Base-by-base conservation (phyloP, 2,797 vertebrate genomes). In the Monodelphis domestica region DNA sequence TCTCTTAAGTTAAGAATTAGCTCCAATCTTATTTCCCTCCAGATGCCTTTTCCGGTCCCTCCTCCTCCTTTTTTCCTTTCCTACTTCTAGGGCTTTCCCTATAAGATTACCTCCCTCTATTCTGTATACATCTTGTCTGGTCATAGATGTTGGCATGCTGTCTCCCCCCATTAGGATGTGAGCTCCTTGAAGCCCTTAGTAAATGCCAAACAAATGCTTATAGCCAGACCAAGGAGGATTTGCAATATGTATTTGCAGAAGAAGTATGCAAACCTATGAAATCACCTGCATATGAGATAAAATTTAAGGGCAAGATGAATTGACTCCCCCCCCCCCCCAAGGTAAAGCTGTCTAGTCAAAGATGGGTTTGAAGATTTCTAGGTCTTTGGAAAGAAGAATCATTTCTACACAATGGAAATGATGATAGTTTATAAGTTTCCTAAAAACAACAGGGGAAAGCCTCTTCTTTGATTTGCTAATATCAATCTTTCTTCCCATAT, bases 361-460 rank as follows among this genome's bases (percentile, higher is more conserved):
- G 14, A n/a, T 10, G 17, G 1, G 15, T 17, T 14, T 59, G 70
- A 70, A 70, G n/a, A n/a, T 33, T 70, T n/a, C 33, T 70, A n/a
- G 59, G 14, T n/a, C 59, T 21, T 63, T 33, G 33, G 53, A 54
- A 92, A 63, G 54, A 89, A 95, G 90, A 90, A 90, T 26, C 17
- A 55, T 59, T 5, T 90, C 0, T 21, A 54, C 92, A 92, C 54
- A 90, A 89, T 33, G 7, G 51, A 45, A 51, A 12, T 6, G 17
- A 29, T 29, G 5, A 50, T 4, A 38, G 0, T 14, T 1, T 33
- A 52, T 90, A 78, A 26, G 91, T 54, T 59, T 84, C n/a, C 21
- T 51, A 6, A 21, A 26, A 12, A 59, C n/a, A 53, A 88, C 15
- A 53, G 26, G 30, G 28, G 38, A 54, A 1, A 28, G 54, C 54